These are phyloP conservation scores for Margarornis squamiger DNA, from an alignment of 2,797 vertebrate species.

Conservation along the genomic window DNA sequence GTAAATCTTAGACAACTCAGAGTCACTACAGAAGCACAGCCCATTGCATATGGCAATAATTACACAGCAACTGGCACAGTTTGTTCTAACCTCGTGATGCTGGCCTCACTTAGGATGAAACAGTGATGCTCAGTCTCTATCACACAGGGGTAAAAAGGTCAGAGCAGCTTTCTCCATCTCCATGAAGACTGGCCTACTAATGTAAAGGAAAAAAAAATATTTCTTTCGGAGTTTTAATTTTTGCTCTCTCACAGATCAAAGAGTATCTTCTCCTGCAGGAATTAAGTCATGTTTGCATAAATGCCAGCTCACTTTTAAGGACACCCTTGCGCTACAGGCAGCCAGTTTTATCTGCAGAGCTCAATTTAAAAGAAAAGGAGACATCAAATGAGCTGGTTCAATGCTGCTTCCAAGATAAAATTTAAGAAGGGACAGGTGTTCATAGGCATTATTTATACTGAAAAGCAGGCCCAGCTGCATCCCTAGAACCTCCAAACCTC, in stretches of 20 bases:
- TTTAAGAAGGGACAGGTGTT: not conserved
- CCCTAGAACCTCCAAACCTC: not conserved
- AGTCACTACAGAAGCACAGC: not conserved
- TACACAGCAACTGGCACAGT: not conserved
- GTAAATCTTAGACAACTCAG: not conserved
- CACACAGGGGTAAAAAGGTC: constrained; percentile 28
- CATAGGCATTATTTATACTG: not conserved
- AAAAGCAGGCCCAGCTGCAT: not conserved
- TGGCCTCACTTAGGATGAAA: not conserved
- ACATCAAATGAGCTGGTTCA: not conserved
- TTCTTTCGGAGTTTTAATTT: not conserved
- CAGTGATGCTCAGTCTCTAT: not conserved
- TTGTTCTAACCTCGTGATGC: not conserved
- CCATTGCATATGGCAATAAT: not conserved
- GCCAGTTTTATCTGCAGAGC: not conserved
- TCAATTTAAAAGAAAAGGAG: not conserved
- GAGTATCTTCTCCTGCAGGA: not conserved
- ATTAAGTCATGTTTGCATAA: not conserved
- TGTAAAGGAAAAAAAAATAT: not conserved
- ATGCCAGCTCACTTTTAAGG: constrained; percentile 14
- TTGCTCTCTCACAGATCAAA: constrained; percentile 10
- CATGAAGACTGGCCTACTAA: not conserved
- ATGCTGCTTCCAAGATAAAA: not conserved
- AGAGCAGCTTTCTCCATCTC: constrained; percentile 3
- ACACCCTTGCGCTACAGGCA: not conserved